Evolutionary conservation across 1,140 invertebrate species (phyloP), one percentile per base, ranked within the genome.

Genomic region (Marisa cornuarietis): DNA sequence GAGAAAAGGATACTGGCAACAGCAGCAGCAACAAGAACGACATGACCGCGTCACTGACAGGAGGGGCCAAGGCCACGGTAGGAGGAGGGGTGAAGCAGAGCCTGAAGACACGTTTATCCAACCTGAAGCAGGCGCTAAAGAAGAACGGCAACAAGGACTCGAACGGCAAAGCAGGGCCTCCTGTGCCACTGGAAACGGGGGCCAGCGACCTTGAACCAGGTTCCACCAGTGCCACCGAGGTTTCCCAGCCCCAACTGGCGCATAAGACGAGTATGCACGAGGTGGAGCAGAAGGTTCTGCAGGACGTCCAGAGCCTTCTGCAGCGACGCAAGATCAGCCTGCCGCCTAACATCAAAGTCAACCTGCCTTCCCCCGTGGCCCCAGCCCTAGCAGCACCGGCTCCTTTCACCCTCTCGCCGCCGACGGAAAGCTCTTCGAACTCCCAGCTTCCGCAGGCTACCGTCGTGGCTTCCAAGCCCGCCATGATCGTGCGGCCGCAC

Each of bases 91-190:
- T 77, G 20, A 77, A 69, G 65, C 76, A 68, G 3, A 69, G 76
- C 49, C 31, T 77, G 7, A 20, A 51, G 11, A 69, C 42, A 24
- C 31, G 65, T 10, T 22, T 77, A 0, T 77, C 76, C 61, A 63
- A 69, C 51, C n/a, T 77, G 16, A 77, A 77, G n/a, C 76, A 77
- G n/a, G 76, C 76, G 7, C 65, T 68, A 42, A 77, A 69, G 76
- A 77, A 77, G 63, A 77, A 68, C 76, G 63, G 16, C 16, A 18
- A 63, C 63, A 77, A 69, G 54, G 54, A 11, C 1, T 58, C 54
- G 76, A 65, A 66, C 22, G n/a, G 76, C n/a, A 52, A 31, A 49
- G 14, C 11, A 58, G 54, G 54, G 54, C 54, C 54, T 1, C 54
- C 11, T 6, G 31, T 42, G 31, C 31, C 31, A 42, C 31, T 42